phyloP scores from a whole-genome alignment of 2,888 invertebrate genomes.

The Nysson spinosus region DNA sequence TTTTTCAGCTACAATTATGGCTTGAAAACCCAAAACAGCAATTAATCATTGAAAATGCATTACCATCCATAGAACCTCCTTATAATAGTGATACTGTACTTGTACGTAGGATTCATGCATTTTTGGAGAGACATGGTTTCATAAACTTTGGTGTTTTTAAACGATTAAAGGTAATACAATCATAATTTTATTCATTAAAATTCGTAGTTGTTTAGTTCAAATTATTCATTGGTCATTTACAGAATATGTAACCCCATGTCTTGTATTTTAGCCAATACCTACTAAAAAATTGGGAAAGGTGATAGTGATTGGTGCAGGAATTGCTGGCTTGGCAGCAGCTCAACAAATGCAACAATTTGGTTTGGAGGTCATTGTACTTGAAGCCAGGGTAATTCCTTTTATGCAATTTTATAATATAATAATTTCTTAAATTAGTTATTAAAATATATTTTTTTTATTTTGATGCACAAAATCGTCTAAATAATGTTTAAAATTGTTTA shows the following conservation, averaged over 20 bases:
- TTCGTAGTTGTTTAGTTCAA: too few species aligned
- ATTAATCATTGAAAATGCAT: conserved; percentile 87
- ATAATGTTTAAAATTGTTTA: conserved; percentile 57
- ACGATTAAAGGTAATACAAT: conserved; percentile 82
- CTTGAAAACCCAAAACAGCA: conserved; percentile 96
- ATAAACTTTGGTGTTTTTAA: conserved; percentile 99
- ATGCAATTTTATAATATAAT: too few species aligned
- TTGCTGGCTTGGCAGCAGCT: conserved; percentile 96
- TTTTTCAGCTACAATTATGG: conserved; percentile 90
- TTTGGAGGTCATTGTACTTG: conserved; percentile 94
- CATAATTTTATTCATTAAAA: background rate
- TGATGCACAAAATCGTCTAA: background rate
- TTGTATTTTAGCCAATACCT: conserved; percentile 73
- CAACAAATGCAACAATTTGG: conserved; percentile 97
- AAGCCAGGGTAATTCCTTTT: conserved; percentile 83
- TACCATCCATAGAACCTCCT: conserved; percentile 91
- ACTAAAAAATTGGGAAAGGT: conserved; percentile 80
- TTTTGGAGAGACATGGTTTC: conserved; percentile 95
- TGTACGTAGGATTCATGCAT: conserved; percentile 91
- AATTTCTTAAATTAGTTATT: too few species aligned
- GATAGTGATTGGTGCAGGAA: conserved; percentile 87
- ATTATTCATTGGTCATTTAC: conserved; percentile 57
- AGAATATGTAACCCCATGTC: too few species aligned
- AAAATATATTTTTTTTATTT: conserved; percentile 5
- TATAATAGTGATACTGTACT: conserved; percentile 94